Conservation (phyloP, 2,888 invertebrate species). For the Acanthosepion esculentum region DNA sequence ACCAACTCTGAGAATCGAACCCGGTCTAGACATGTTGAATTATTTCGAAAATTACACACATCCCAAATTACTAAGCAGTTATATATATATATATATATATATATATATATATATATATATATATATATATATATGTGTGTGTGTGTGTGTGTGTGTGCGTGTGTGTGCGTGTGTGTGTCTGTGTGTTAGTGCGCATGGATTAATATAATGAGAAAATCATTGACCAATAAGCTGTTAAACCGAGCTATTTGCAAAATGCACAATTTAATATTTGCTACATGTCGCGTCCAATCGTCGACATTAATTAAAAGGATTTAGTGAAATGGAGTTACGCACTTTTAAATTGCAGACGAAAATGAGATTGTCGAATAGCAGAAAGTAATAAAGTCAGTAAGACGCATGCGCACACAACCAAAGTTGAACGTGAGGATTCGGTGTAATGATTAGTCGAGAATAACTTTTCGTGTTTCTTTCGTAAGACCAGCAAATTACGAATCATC, state of each 20-base stretch:
- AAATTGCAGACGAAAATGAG: background rate
- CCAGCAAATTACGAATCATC: background rate
- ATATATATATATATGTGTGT: too few species aligned
- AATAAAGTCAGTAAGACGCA: background rate
- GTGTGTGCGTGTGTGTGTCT: too few species aligned
- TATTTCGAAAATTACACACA: too few species aligned
- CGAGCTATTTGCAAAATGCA: too few species aligned
- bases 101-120: too few species aligned
- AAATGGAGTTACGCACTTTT: background rate
- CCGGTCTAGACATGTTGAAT: too few species aligned
- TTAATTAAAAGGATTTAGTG: background rate
- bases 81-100: too few species aligned
- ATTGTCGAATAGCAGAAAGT: background rate
- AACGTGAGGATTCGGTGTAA: background rate
- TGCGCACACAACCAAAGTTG: background rate
- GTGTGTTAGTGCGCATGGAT: too few species aligned
- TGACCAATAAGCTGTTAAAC: background rate
- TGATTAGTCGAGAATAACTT: background rate
- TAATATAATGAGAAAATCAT: background rate
- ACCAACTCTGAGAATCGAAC: too few species aligned
- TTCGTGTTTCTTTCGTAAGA: background rate
- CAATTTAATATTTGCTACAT: background rate
- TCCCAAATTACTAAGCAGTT: too few species aligned
- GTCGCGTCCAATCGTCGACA: background rate
- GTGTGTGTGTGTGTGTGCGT: too few species aligned